Base-by-base conservation (phyloP, 2,797 vertebrate genomes). In the Hemibagrus guttatus region DNA sequence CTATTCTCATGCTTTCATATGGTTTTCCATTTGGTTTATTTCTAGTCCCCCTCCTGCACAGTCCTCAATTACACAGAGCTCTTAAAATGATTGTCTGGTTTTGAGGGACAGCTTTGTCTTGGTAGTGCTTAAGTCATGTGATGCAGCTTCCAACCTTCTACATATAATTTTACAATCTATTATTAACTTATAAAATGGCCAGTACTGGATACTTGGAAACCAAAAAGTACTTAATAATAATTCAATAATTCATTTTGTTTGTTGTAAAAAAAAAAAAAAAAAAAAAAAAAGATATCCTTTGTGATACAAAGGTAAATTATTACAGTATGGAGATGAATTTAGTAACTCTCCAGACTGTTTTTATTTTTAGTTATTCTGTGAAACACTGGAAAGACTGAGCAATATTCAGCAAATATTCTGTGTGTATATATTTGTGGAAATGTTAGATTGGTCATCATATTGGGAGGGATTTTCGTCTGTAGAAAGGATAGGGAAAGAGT, bases 401-500 rank as follows among this genome's bases (percentile, higher is more conserved):
- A 26, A 16, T 31, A 54, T 76, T 76, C 74, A 31, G 52, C 52
- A 58, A 35, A 13, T 59, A 0, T 54, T 19, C 54, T 54, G n/a
- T 74, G 49, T 17, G 8, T 16, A 54, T 54, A 75, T 4, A 35
- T 35, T 19, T 79, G 54, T 59, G 19, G 54, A 79, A 79, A 35
- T 13, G 11, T 16, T 23, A 19, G 5, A 9, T 35, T 59, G 31
- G 19, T 79, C 58, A 64, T 64, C 16, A 3, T 84, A 58, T 31
- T 12, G 71, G 31, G 81, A 16, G 58, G 46, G 79, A 81, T 86
- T 82, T 81, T 61, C 39, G 49, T 86, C 72, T 84, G 87, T 90
- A 85, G 64, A 69, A 75, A 81, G 86, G 83, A 81, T 56, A 80
- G 75, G 90, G 86, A 86, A 76, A 85, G 83, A 86, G 49, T 80